phyloP scores from a whole-genome alignment of 2,797 vertebrate genomes.

The Platyrinchus mystaceus region DNA sequence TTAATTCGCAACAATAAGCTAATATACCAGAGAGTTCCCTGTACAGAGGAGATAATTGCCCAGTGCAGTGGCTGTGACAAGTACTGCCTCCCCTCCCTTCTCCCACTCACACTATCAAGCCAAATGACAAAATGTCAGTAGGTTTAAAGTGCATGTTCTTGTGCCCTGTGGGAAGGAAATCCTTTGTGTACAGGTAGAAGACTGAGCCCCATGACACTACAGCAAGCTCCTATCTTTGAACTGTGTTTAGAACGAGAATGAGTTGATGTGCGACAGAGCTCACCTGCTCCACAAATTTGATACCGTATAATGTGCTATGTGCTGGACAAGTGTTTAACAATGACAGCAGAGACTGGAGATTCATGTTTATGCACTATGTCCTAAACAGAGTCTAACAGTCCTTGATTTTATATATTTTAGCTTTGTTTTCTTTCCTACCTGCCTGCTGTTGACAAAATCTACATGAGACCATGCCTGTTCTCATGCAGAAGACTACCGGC shows the following conservation, averaged over 20 bases:
- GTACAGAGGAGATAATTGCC: background rate
- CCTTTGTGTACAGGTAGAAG: background rate
- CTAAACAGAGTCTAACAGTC: background rate
- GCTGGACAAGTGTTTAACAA: background rate
- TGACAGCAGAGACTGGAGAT: background rate
- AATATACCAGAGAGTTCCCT: background rate
- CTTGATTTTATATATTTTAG: background rate
- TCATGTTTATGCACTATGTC: background rate
- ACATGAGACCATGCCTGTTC: background rate
- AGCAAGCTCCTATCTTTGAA: background rate
- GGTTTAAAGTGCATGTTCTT: background rate
- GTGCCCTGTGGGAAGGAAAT: background rate
- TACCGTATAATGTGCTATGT: background rate
- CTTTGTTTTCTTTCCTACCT: background rate
- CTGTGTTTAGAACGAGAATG: background rate
- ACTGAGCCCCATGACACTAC: background rate
- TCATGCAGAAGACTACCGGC: background rate
- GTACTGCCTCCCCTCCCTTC: background rate
- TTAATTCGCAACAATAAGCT: background rate
- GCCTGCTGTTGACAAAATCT: background rate
- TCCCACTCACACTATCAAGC: background rate
- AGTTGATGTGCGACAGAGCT: background rate
- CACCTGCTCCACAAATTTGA: background rate
- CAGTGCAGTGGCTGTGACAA: background rate
- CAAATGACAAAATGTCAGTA: background rate